A percentile compares a stretch with the other conserved stretches of the same genome.
Evolutionary conservation across 2,113 vertebrate genomes (phyloP).

Genomic region (Gracilinanus agilis): DNA sequence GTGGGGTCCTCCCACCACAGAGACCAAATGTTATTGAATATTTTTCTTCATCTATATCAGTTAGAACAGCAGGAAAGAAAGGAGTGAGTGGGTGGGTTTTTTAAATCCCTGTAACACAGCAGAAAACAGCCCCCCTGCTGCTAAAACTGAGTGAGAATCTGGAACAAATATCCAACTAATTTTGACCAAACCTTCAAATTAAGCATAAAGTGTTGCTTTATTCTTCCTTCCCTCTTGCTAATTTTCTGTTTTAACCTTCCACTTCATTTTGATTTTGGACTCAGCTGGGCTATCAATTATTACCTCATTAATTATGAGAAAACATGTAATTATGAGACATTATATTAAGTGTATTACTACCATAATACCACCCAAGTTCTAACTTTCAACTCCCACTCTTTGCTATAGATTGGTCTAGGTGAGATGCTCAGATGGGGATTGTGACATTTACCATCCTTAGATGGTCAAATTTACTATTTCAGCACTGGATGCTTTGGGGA

Average conservation of each 20-base stretch:
- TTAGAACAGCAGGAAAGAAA: slow-evolving; percentile 52
- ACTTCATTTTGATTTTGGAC: slow-evolving; percentile 9
- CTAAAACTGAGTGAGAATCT: slow-evolving; percentile 47
- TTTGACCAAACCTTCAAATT: slow-evolving; percentile 55
- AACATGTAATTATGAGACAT: slow-evolving; percentile 27
- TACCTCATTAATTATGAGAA: slow-evolving; percentile 70
- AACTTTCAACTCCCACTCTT: slow-evolving; percentile 52
- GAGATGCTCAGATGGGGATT: slow-evolving; percentile 16
- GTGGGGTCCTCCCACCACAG: not conserved
- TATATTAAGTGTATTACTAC: not conserved
- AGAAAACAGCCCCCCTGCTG: slow-evolving; percentile 5
- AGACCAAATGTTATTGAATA: slow-evolving; percentile 47
- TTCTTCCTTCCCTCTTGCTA: slow-evolving; percentile 63
- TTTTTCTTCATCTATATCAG: slow-evolving; percentile 45
- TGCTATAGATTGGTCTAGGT: slow-evolving; percentile 55
- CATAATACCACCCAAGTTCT: not conserved
- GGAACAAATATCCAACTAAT: slow-evolving; percentile 57
- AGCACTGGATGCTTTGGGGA: not conserved
- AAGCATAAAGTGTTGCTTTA: slow-evolving; percentile 56
- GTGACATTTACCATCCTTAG: not conserved
- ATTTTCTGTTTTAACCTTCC: slow-evolving; percentile 55
- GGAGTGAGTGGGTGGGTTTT: not conserved
- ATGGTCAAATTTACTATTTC: not conserved
- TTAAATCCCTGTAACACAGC: slow-evolving; percentile 6
- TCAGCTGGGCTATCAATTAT: not conserved